phyloP scores from a whole-genome alignment of 1,140 invertebrate genomes.

The Chymomyza costata region DNA sequence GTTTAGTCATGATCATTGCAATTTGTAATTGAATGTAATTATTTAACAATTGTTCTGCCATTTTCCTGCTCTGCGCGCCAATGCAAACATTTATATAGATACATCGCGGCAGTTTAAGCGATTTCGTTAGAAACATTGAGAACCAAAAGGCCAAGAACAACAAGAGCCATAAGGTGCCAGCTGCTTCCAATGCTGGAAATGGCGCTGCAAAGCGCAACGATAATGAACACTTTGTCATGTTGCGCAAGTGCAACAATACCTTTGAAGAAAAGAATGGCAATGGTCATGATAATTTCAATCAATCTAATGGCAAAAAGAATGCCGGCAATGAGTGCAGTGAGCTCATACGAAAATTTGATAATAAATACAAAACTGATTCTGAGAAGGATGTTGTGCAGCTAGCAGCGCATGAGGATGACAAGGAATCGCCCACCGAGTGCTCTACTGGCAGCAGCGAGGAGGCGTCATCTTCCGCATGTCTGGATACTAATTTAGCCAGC shows the following conservation, averaged over 20 bases:
- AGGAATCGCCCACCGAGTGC: slow-evolving; percentile 60
- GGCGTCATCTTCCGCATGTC: slow-evolving; percentile 42
- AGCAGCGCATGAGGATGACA: slow-evolving; percentile 42
- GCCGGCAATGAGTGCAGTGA: slow-evolving; percentile 47
- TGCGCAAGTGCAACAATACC: slow-evolving; percentile 54
- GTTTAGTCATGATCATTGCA: no score
- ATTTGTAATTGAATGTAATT: no score
- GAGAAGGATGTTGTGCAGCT: slow-evolving; percentile 52
- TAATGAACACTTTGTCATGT: slow-evolving; percentile 52
- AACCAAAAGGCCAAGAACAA: slow-evolving; percentile 61
- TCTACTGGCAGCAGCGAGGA: slow-evolving; percentile 68
- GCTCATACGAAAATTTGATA: slow-evolving; percentile 66
- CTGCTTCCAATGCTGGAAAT: slow-evolving; percentile 14
- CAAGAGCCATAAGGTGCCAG: slow-evolving; percentile 13
- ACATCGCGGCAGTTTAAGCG: slow-evolving; percentile 72
- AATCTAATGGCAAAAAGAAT: slow-evolving; percentile 32
- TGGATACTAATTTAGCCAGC: slow-evolving; percentile 51
- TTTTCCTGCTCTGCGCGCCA: no score
- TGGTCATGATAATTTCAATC: slow-evolving; percentile 32
- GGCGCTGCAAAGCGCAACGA: slow-evolving; percentile 45
- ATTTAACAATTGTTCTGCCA: neutral
- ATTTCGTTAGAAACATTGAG: slow-evolving; percentile 75
- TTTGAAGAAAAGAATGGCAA: slow-evolving; percentile 59
- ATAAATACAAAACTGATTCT: slow-evolving; percentile 70
- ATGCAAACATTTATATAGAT: slow-evolving; percentile 39